Percentiles rank a stretch among this genome's conserved stretches.
Conservation (phyloP, 2,888 invertebrate species). For the Trissolcus japonicus region DNA sequence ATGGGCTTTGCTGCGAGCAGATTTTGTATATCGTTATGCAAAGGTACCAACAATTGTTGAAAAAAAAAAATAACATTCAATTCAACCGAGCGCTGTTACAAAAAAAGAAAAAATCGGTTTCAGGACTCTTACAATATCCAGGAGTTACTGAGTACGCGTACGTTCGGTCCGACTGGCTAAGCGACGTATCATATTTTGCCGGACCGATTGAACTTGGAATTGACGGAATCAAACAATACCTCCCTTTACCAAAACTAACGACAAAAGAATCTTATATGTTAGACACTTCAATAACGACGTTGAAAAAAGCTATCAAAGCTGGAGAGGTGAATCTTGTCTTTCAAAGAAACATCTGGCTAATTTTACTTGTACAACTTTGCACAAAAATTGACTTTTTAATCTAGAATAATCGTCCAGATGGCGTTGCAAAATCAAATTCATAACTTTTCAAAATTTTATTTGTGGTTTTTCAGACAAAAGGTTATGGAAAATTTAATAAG, state of each 20-base stretch:
- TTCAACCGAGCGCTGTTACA: background rate
- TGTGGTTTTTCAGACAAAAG: constrained; percentile 4
- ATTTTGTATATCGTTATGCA: constrained; percentile 79
- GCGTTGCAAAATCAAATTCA: background rate
- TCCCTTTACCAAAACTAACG: constrained; percentile 65
- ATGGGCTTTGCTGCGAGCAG: constrained; percentile 81
- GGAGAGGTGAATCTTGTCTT: constrained; percentile 32
- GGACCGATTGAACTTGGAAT: constrained; percentile 68
- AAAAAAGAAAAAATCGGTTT: background rate
- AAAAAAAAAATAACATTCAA: background rate
- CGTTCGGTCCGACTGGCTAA: constrained; percentile 65
- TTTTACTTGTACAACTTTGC: background rate
- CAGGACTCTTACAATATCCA: constrained; percentile 61
- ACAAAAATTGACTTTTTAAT: too few relatives aligned
- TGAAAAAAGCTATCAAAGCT: constrained; percentile 30
- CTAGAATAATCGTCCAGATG: too few relatives aligned
- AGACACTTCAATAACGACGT: constrained; percentile 56
- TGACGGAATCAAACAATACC: constrained; percentile 66
- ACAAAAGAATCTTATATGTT: constrained; percentile 63
- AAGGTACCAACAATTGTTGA: constrained; percentile 69
- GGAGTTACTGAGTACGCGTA: constrained; percentile 68
- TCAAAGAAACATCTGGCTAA: background rate
- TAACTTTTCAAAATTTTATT: background rate
- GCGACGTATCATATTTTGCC: constrained; percentile 67
- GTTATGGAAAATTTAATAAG: constrained; percentile 10